Evolutionary conservation across 2,113 vertebrate species (phyloP), one percentile per base, ranked within the genome.

Genomic region (Syngnathus typhle): DNA sequence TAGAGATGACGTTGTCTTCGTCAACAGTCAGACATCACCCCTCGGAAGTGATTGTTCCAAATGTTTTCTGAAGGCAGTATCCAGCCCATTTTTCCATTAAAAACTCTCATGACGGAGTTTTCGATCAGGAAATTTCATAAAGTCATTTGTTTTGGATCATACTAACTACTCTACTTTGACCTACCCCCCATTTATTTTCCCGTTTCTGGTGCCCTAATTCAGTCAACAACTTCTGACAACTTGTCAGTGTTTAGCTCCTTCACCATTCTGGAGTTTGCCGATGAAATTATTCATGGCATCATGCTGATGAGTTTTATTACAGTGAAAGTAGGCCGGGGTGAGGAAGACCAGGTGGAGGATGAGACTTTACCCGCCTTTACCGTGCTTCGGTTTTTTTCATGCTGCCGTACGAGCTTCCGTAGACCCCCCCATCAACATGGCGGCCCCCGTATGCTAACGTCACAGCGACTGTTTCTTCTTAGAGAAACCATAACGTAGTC

Each of bases 341-440:
- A n/a, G n/a, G n/a, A n/a, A n/a, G n/a, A n/a, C n/a, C n/a, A 19
- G 76, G 75, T 7, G 13, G 37, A 72, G 63, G 46, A 55, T 43
- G 18, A 67, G 62, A 68, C 81, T 77, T 84, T 64, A 81, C 38
- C 19, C 82, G 71, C 73, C 61, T 64, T 27, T 61, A 46, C 39
- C 62, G 76, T 67, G 69, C 12, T 62, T 27, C 39, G 21, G 4
- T 64, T 0, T 7, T 15, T 15, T 8, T 2, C 2, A 9, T 3
- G 2, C 19, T 12, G 0, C 60, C 46, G 11, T 0, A 4, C 59
- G 0, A 38, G 76, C 67, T 83, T 70, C 89, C 88, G 88, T 90
- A 85, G 79, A 63, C 62, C 52, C 39, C 19, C 39, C 60, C 1
- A 16, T 39, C 13, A 89, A 77, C 71, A 92, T 92, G 91, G 89